These are phyloP conservation scores for Sinohyriopsis cumingii DNA, from an alignment of 2,888 invertebrate species.

Conservation along the genomic window DNA sequence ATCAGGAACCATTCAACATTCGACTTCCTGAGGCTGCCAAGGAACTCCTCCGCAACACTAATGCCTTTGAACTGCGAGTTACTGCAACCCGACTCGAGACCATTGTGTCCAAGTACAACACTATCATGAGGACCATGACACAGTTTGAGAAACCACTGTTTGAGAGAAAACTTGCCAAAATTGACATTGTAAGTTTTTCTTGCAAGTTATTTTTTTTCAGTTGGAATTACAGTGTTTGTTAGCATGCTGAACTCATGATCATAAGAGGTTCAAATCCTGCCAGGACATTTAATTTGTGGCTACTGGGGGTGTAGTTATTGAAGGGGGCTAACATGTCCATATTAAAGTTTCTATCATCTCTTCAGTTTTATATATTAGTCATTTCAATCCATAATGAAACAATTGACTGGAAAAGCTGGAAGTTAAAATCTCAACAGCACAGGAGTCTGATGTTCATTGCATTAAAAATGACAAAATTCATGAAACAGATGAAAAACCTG, in stretches of 20 bases:
- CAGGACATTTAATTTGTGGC: not conserved
- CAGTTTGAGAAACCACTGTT: constrained; percentile 69
- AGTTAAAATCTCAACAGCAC: no score
- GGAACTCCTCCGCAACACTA: constrained; percentile 65
- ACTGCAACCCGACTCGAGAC: constrained; percentile 69
- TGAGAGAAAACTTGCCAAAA: constrained; percentile 68
- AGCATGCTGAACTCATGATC: not conserved
- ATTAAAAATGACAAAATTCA: no score
- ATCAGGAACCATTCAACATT: constrained; percentile 66
- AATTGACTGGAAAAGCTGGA: no score
- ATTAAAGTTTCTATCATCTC: no score
- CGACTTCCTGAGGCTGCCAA: constrained; percentile 61
- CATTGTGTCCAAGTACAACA: constrained; percentile 70
- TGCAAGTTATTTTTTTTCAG: not conserved
- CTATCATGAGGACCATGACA: constrained; percentile 68
- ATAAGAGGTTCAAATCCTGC: no score
- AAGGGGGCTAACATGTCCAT: no score
- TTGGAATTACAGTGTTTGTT: not conserved
- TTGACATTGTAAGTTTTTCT: constrained; percentile 63
- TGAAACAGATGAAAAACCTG: no score
- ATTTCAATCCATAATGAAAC: no score
- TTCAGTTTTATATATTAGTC: no score
- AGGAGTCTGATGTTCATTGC: no score
- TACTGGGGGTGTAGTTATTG: not conserved
- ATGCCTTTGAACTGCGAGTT: constrained; percentile 62